A percentile compares a stretch with the other conserved stretches of the same genome.
Conservation (phyloP, 2,888 invertebrate species). For the Rhorus exstirpatorius region DNA sequence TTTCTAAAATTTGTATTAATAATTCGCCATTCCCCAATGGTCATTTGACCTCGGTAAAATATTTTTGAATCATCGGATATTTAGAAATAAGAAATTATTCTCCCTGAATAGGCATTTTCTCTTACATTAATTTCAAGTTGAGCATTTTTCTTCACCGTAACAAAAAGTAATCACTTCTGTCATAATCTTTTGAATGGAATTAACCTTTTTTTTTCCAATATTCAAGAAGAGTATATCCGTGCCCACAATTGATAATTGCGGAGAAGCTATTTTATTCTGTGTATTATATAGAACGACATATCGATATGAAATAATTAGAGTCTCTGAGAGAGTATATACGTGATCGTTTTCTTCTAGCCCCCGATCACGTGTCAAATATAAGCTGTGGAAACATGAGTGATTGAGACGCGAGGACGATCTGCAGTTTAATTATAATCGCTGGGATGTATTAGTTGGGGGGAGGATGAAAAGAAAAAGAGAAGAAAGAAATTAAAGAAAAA, state of each 20-base stretch:
- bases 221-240: neutral
- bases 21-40: too few relatives aligned
- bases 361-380: conserved; percentile 14
- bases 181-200: conserved; percentile 34
- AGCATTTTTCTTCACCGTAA: neutral
- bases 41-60: neutral
- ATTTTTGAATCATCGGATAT: too few relatives aligned
- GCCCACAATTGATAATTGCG: conserved; percentile 10
- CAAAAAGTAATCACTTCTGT: conserved; percentile 19
- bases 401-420: conserved; percentile 49
- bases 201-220: neutral
- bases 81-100: too few relatives aligned
- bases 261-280: conserved; percentile 44
- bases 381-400: conserved; percentile 9
- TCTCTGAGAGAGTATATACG: neutral
- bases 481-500: conserved; percentile 62
- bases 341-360: conserved; percentile 16
- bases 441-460: neutral
- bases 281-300: conserved; percentile 71
- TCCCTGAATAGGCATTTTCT: too few relatives aligned
- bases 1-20: too few relatives aligned
- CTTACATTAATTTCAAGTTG: too few relatives aligned
- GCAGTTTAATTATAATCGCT: conserved; percentile 14
- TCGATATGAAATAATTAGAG: conserved; percentile 68
- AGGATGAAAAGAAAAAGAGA: conserved; percentile 4